Conservation (phyloP, 2,888 invertebrate genomes). For the Strigamia transsilvanica region DNA sequence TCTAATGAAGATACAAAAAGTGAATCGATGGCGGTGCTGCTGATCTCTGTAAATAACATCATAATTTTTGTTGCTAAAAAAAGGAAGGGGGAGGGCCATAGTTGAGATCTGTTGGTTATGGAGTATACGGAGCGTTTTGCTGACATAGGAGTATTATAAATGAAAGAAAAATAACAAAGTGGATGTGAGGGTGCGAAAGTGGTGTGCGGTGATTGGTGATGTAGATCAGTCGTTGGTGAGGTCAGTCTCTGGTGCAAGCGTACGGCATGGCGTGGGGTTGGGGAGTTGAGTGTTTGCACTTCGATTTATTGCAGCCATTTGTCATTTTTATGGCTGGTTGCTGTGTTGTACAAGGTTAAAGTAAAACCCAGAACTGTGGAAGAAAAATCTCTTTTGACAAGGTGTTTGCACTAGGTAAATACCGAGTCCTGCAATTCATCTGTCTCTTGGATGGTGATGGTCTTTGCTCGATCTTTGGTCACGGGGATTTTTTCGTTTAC, state of each 20-base stretch:
- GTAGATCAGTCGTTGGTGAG: slow-evolving; percentile 49
- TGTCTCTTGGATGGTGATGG: slow-evolving; percentile 27
- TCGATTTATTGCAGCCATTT: slow-evolving; percentile 42
- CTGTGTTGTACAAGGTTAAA: slow-evolving; percentile 43
- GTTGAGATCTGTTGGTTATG: slow-evolving; percentile 33
- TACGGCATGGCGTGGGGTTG: slow-evolving; percentile 13
- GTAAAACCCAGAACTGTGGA: slow-evolving; percentile 21
- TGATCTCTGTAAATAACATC: background rate
- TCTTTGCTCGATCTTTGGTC: slow-evolving; percentile 34
- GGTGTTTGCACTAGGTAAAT: slow-evolving; percentile 49
- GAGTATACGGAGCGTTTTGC: slow-evolving; percentile 40
- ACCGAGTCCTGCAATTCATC: slow-evolving; percentile 39
- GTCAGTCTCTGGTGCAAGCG: slow-evolving; percentile 31
- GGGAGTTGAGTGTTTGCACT: slow-evolving; percentile 43
- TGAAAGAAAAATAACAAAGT: slow-evolving; percentile 42
- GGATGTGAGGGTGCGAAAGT: slow-evolving; percentile 22
- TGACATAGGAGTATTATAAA: slow-evolving; percentile 41
- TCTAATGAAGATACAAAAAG: slow-evolving; percentile 1
- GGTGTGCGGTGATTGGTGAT: slow-evolving; percentile 46
- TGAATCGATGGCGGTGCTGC: background rate
- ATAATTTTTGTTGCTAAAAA: background rate
- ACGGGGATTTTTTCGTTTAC: slow-evolving; percentile 37
- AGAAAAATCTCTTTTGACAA: slow-evolving; percentile 49
- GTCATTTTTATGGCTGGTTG: slow-evolving; percentile 49
- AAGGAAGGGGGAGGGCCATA: background rate